Evolutionary conservation across 2,888 invertebrate genomes (phyloP).

Genomic region (Anthoptus insignis): DNA sequence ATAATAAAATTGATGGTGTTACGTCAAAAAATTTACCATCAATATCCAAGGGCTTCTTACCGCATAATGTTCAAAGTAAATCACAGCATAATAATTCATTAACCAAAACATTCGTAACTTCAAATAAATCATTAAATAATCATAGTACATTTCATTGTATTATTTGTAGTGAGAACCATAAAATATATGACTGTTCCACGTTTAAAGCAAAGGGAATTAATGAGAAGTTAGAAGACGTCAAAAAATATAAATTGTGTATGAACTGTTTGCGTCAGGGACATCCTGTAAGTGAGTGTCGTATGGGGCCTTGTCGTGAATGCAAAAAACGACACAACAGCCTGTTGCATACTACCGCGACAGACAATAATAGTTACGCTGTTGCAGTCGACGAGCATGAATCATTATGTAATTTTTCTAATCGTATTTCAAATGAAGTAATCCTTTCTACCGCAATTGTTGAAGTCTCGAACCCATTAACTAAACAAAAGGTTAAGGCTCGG

Average conservation of each 20-base stretch:
- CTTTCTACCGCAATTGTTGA: conserved; percentile 42
- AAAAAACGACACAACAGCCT: neutral
- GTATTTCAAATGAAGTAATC: neutral
- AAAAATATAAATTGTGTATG: conserved; percentile 36
- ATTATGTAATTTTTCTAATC: too few species aligned
- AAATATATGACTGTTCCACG: neutral
- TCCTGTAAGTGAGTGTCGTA: conserved; percentile 21
- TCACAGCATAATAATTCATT: too few species aligned
- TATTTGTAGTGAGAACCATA: neutral
- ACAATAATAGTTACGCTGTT: too few species aligned
- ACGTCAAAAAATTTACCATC: too few species aligned
- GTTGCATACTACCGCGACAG: too few species aligned
- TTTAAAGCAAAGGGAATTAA: neutral
- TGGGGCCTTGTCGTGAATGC: neutral
- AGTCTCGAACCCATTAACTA: conserved; percentile 29
- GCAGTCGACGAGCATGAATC: too few species aligned
- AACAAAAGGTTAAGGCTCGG: conserved; percentile 5
- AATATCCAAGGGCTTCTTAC: too few species aligned
- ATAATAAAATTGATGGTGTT: neutral
- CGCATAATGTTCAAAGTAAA: too few species aligned
- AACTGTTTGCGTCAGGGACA: conserved; percentile 38
- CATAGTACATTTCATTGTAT: neutral
- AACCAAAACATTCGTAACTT: neutral
- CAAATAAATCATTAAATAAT: too few species aligned
- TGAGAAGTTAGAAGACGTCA: too few species aligned